A percentile compares a stretch with the other conserved stretches of the same genome.
phyloP scores from a whole-genome alignment of 1,140 invertebrate genomes.

The Pogonus chalceus region DNA sequence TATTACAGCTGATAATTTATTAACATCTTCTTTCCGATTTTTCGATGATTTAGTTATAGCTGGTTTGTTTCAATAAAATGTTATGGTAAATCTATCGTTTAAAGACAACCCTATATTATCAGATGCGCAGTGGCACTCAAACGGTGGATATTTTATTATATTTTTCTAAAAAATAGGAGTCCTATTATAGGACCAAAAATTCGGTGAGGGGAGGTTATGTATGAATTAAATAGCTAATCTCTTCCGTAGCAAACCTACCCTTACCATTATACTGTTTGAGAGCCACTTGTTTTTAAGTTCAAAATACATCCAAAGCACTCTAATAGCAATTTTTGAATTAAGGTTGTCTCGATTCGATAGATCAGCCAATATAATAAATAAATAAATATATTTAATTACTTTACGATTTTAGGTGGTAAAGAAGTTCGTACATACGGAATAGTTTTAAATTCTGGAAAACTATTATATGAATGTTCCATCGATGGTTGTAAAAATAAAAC shows the following conservation, averaged over 20 bases:
- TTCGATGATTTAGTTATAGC: conserved; percentile 80
- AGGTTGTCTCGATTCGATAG: neutral
- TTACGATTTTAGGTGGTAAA: conserved; percentile 46
- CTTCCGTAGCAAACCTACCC: neutral
- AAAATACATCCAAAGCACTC: too few species aligned
- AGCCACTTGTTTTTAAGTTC: too few species aligned
- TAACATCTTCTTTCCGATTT: conserved; percentile 74
- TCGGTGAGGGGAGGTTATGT: too few species aligned
- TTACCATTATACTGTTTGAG: too few species aligned
- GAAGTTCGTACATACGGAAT: conserved; percentile 62
- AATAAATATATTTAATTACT: neutral
- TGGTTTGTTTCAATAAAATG: conserved; percentile 48
- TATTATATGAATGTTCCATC: conserved; percentile 69
- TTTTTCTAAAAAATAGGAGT: too few species aligned
- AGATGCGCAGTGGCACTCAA: too few species aligned
- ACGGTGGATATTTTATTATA: too few species aligned
- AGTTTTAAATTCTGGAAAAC: conserved; percentile 59
- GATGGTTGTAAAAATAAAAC: conserved; percentile 57
- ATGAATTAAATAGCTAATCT: too few species aligned
- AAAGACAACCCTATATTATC: too few species aligned
- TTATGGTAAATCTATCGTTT: too few species aligned
- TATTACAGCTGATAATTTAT: conserved; percentile 71
- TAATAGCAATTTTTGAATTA: too few species aligned
- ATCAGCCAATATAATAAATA: neutral
- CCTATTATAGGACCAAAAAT: too few species aligned